phyloP scores from a whole-genome alignment of 2,797 vertebrate genomes.

The Anniella stebbinsi region DNA sequence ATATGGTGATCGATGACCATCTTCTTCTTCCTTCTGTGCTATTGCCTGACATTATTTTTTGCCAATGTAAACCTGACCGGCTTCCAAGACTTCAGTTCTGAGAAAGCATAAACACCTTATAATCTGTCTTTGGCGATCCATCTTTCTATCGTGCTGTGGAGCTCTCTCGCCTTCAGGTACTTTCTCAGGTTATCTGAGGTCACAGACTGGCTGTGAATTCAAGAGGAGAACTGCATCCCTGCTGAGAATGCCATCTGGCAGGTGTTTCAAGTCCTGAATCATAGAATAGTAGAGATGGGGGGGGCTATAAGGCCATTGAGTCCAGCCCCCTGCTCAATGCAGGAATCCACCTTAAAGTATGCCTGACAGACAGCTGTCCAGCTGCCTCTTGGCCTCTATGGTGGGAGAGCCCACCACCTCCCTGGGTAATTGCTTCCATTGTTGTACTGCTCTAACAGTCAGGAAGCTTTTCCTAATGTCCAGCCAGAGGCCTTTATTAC shows the following conservation, averaged over 20 bases:
- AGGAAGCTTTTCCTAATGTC: no score
- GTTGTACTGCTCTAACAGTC: no score
- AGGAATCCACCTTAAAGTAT: no score
- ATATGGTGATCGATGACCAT: constrained; percentile 64
- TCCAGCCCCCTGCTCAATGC: no score
- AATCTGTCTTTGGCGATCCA: constrained; percentile 54
- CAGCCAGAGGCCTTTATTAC: no score
- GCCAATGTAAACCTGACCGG: constrained; percentile 71
- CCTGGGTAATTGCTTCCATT: no score
- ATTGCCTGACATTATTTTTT: constrained; percentile 66
- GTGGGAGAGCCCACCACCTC: no score
- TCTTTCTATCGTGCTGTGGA: not conserved
- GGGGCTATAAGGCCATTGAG: no score
- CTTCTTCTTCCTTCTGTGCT: constrained; percentile 64
- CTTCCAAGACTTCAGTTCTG: constrained; percentile 71
- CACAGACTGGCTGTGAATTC: accelerated
- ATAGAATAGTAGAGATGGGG: no score
- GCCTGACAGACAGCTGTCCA: no score
- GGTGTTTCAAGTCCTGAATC: not conserved
- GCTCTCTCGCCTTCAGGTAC: not conserved
- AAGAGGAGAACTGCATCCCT: not conserved
- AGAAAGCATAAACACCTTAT: constrained; percentile 70
- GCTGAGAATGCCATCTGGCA: accelerated
- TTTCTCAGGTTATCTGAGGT: constrained; percentile 56
- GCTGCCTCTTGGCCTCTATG: no score